Evolutionary conservation across 2,888 invertebrate species (phyloP), one percentile per base, ranked within the genome.

Genomic region (Tuberolachnus salignus): DNA sequence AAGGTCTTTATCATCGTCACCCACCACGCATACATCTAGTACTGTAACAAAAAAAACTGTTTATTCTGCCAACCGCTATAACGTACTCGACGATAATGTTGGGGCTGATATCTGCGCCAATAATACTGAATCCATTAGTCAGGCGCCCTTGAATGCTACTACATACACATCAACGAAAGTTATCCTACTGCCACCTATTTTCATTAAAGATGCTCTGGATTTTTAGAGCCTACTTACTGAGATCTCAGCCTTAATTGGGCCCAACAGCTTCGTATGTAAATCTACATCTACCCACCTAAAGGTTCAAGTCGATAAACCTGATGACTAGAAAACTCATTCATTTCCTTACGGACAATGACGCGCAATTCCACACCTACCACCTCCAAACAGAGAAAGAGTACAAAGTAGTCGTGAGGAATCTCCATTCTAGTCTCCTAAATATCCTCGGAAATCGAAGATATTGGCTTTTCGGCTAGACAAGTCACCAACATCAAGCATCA

Each of bases 171-270:
- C 26, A 13, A 59, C n/a, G 53, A 55, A 59, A 26, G 26, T 26
- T 26, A 59, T 26, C 3, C 14, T 14, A 13, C 53, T 1, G 8
- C 26, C 53, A 23, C 21, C 26, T 23, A 53, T 70, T 26, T 70
- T 70, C 26, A 21, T 70, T 6, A 49, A 70, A 53, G 70, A 19
- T 10, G 23, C 53, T 16, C 11, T 70, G 1, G 34, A 70, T 34
- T 70, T 53, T 23, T 26, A 13, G 19, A 44, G 14, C 19, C 16
- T 70, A 53, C 16, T 21, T 13, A 53, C 16, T 8, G 19, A 53
- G 11, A 4, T 70, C 1, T 19, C 16, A n/a, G 8, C 1, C 13
- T 21, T 71, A 19, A 55, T 71, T 8, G 34, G 34, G 0, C 19
- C 13, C 1, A n/a, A 26, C 34, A 71, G 34, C 34, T 42, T 71